Evolutionary conservation across 92 coral and sea anemone species (phyloP), one percentile per base, ranked within the genome.

Genomic region (Palythoa grandiflora): DNA sequence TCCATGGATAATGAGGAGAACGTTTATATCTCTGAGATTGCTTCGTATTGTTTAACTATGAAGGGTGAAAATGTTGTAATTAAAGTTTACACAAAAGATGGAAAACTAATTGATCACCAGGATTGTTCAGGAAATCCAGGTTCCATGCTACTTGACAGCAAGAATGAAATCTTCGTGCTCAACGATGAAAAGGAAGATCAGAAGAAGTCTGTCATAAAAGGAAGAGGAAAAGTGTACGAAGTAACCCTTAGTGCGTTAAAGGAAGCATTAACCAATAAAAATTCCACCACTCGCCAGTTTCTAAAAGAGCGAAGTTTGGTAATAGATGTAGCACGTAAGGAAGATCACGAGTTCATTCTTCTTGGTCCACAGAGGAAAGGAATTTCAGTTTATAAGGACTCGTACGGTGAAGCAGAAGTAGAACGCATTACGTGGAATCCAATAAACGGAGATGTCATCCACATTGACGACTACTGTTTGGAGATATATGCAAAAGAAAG

Each of bases 321-420:
- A 4, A 5, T 77, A 39, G 17, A 40, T 53, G 10, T 51, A 35
- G 66, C 65, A 10, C 63, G 52, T 44, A 20, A 77, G 21, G 20
- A 37, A 54, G 11, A 13, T 10, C 40, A 77, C 40, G 83, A 77
- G 13, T 11, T 53, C 7, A 51, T 77, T 20, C 47, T 77, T 38
- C 83, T 77, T 12, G 83, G 83, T 14, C 83, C 83, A 11, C 50
- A 21, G 7, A 66, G 83, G 15, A 77, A 77, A 53, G 83, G 66
- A 44, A 11, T 77, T 44, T 37, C 83, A 44, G 47, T 77, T 36
- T 14, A 1, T 12, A 4, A 0, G 2, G 1, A 9, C 13, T 48
- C 35, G n/a, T 28, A 28, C 28, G 28, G 28, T 28, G 28, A 28
- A 28, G 28, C 28, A 28, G 28, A 28, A 28, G 0, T 28, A 28